Base-by-base conservation (phyloP, 1,140 invertebrate species). In the Matsumurasca onukii region DNA sequence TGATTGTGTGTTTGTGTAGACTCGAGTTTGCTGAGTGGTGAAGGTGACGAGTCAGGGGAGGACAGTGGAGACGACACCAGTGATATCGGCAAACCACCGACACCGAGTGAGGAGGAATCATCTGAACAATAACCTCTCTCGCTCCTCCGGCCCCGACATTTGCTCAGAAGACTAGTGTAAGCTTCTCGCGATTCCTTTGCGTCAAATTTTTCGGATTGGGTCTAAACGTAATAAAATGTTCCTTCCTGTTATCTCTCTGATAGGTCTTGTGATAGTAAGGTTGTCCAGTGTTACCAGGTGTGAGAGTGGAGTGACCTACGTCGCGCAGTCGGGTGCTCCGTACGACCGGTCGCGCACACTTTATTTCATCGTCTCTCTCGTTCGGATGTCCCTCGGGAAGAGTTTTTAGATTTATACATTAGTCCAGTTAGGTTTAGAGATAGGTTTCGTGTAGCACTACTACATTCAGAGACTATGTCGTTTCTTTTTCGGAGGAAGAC, bases 1-100 rank as follows among this genome's bases (percentile, higher is more conserved):
- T 27, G 5, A 55, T 13, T 57, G 45, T 49, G 3, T 15, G 49
- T 20, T 63, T 15, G 48, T 63, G 31, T 22, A 57, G 45, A 67
- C 31, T 49, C 45, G 15, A 57, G 45, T 22, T 31, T 62, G 27
- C 24, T 62, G 27, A 51, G 66, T 30, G 49, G 66, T 52, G 66
- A 67, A 20, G 66, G 57, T 30, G 52, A 15, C n/a, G 66, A 67
- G n/a, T 55, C 49, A 51, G 49, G 20, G 66, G 49, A 55, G 45
- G n/a, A n/a, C n/a, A n/a, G 51, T 30, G 66, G 31, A 13, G 49
- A 51, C 31, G 25, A 31, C n/a, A 67, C 29, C 2, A 67, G 66
- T 31, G 51, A 51, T 20, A 31, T 67, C 20, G 66, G 48, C 55
- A 59, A 59, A 59, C 55, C 48, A 17, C 59, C 3, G 9, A 48